Conservation (phyloP, 2,888 invertebrate genomes). For the Hipparchia sbordonii region DNA sequence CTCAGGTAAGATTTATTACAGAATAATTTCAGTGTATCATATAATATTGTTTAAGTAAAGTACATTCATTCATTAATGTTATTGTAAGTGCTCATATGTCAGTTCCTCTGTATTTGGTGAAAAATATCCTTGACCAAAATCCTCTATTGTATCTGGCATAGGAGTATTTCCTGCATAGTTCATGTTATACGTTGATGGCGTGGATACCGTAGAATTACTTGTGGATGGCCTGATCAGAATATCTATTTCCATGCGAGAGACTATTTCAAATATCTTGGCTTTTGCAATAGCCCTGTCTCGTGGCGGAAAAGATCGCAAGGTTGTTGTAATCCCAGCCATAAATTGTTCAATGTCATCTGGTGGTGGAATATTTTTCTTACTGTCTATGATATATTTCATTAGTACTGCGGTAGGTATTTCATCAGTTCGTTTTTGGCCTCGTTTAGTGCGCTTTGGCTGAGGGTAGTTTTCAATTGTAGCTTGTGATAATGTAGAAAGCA, state of each 20-base stretch:
- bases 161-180: constrained; percentile 35
- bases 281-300: constrained; percentile 43
- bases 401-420: constrained; percentile 35
- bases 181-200: constrained; percentile 33
- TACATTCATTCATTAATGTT: constrained; percentile 10
- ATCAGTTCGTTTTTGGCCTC: constrained; percentile 18
- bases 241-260: constrained; percentile 43
- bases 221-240: constrained; percentile 38
- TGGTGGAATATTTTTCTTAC: constrained; percentile 15
- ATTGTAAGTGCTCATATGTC: constrained; percentile 33
- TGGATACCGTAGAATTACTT: constrained; percentile 20
- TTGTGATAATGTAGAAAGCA: constrained; percentile 36
- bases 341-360: constrained; percentile 41
- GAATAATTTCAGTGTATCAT: constrained; percentile 30
- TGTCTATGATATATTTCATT: constrained; percentile 40
- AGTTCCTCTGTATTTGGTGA: constrained; percentile 35
- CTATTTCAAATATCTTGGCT: constrained; percentile 42
- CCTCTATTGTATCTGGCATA: constrained; percentile 37
- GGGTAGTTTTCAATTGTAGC: constrained; percentile 27
- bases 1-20: constrained; percentile 42
- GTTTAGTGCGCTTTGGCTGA: constrained; percentile 28
- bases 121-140: constrained; percentile 31
- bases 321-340: constrained; percentile 36
- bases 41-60: constrained; percentile 38
- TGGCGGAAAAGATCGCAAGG: constrained; percentile 40